Evolutionary conservation across 2,797 vertebrate genomes (phyloP).

Genomic region (Tapera naevia): DNA sequence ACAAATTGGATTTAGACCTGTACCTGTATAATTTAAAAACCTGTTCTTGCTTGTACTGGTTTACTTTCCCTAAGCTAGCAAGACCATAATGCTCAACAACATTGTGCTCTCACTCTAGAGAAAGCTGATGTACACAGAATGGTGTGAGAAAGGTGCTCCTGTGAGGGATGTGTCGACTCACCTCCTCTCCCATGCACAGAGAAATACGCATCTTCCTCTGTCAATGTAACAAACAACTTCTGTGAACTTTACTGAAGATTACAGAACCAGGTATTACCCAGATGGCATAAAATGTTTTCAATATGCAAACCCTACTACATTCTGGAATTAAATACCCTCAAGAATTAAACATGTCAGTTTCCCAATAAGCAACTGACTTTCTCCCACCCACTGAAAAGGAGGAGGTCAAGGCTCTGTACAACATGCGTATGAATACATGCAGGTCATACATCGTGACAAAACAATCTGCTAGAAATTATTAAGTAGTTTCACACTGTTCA

Average conservation of each 20-base stretch:
- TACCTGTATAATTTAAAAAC: background rate
- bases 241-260: background rate
- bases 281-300: background rate
- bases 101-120: background rate
- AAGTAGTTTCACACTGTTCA: background rate
- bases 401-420: background rate
- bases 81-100: background rate
- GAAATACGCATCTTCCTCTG: background rate
- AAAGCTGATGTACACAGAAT: background rate
- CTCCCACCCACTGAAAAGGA: background rate
- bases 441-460: conserved; percentile 23
- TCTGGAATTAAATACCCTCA: background rate
- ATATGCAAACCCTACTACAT: background rate
- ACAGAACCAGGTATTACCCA: background rate
- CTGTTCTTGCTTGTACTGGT: background rate
- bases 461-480: conserved; percentile 23
- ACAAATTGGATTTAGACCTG: background rate
- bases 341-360: background rate
- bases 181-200: background rate
- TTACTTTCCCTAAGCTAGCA: background rate
- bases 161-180: background rate
- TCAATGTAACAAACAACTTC: background rate
- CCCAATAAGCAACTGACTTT: conserved; percentile 4
- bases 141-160: background rate
- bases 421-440: conserved; percentile 4